These are phyloP conservation scores for Penaeus indicus DNA, from an alignment of 1,140 invertebrate genomes.

Conservation along the genomic window DNA sequence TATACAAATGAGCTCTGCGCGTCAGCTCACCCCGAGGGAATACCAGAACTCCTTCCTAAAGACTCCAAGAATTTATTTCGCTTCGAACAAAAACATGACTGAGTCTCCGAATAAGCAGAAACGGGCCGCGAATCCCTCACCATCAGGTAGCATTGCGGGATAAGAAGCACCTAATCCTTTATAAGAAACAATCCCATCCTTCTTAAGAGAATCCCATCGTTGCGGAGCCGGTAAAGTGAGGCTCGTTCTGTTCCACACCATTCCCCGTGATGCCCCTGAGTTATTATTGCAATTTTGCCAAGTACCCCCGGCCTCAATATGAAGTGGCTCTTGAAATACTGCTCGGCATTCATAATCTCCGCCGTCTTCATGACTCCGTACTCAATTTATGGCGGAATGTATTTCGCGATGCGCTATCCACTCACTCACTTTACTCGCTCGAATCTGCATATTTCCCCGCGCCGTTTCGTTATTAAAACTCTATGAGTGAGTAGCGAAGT, in stretches of 20 bases:
- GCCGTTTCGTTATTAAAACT: slow-evolving; percentile 56
- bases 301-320: slow-evolving; percentile 59
- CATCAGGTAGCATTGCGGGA: slow-evolving; percentile 31
- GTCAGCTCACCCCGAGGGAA: no score
- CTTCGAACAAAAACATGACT: no score
- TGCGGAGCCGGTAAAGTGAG: slow-evolving; percentile 36
- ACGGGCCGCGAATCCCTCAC: neutral
- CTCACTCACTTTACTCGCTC: slow-evolving; percentile 31
- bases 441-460: slow-evolving; percentile 42
- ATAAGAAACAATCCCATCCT: slow-evolving; percentile 56
- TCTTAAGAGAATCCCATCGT: slow-evolving; percentile 56
- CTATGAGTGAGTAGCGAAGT: slow-evolving; percentile 52
- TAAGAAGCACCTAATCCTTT: slow-evolving; percentile 54
- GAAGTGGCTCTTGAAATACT: slow-evolving; percentile 57
- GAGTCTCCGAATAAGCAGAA: no score
- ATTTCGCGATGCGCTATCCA: slow-evolving; percentile 43
- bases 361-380: slow-evolving; percentile 57
- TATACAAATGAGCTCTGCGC: no score
- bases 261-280: slow-evolving; percentile 56
- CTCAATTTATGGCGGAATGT: slow-evolving; percentile 53
- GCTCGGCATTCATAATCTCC: slow-evolving; percentile 56
- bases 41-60: no score
- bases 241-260: slow-evolving; percentile 58
- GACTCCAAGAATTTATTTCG: no score
- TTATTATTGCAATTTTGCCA: slow-evolving; percentile 62